These are phyloP conservation scores for Cyaniris semiargus DNA, from an alignment of 2,888 invertebrate genomes.

Conservation along the genomic window DNA sequence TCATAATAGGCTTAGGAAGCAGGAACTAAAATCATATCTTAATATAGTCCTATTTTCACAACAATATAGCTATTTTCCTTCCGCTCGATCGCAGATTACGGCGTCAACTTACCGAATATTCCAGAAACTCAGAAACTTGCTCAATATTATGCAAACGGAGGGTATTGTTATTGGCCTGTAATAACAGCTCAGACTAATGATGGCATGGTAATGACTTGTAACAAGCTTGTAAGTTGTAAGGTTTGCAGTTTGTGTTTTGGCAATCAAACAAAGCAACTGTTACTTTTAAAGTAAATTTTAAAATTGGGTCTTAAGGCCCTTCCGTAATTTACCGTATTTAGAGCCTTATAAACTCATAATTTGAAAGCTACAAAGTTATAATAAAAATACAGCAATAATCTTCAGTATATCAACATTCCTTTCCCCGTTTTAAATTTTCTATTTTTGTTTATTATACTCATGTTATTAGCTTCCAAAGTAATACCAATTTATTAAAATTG, in stretches of 20 bases:
- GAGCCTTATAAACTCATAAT: too few relatives aligned
- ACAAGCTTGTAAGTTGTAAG: neutral
- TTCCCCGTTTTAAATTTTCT: too few relatives aligned
- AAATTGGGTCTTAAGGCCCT: too few relatives aligned
- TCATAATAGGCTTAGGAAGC: neutral
- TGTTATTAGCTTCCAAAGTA: too few relatives aligned
- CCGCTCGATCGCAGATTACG: slow-evolving; percentile 36
- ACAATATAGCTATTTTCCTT: neutral
- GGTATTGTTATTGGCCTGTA: slow-evolving; percentile 61
- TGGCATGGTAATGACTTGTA: neutral
- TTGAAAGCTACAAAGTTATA: too few relatives aligned
- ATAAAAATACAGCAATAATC: too few relatives aligned
- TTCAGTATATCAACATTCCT: too few relatives aligned
- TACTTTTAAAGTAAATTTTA: neutral
- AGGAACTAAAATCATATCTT: neutral
- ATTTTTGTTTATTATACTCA: too few relatives aligned
- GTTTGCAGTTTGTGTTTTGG: neutral
- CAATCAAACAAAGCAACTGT: neutral
- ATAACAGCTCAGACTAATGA: slow-evolving; percentile 36
- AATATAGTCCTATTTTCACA: neutral
- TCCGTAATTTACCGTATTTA: too few relatives aligned
- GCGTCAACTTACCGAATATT: slow-evolving; percentile 73
- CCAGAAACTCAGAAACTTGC: slow-evolving; percentile 41
- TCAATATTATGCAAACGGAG: slow-evolving; percentile 63
- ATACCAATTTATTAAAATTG: too few relatives aligned